Conservation (phyloP, 2,797 vertebrate species). For the Geotrypetes seraphini region DNA sequence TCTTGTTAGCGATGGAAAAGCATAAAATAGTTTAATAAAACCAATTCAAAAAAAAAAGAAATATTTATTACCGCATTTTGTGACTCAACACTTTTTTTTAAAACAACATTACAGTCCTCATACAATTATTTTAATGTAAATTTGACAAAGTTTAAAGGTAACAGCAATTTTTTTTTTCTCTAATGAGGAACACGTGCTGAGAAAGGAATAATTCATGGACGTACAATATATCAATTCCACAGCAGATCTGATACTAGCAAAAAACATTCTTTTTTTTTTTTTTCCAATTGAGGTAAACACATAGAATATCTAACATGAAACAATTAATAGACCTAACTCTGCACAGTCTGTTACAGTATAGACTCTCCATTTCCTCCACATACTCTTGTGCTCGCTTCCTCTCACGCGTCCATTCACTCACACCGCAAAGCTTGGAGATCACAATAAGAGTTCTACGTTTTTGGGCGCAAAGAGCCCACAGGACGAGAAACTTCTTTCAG, state of each 20-base stretch:
- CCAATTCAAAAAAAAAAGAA: conserved; percentile 99
- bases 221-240: conserved; percentile 99
- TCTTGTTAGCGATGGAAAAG: conserved; percentile 48
- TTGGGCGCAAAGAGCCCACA: conserved; percentile 86
- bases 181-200: conserved; percentile 99
- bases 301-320: conserved; percentile 99
- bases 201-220: conserved; percentile 99
- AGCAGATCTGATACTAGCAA: conserved; percentile 99
- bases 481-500: conserved; percentile 75
- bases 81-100: conserved; percentile 98
- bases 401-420: not conserved
- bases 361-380: conserved; percentile 73
- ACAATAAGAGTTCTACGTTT: conserved; percentile 86
- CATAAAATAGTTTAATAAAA: conserved; percentile 94
- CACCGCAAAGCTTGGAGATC: conserved; percentile 86
- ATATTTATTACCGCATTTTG: conserved; percentile 99
- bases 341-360: conserved; percentile 99
- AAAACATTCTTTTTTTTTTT: conserved; percentile 93
- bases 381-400: not conserved
- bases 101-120: conserved; percentile 99
- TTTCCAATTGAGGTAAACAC: conserved; percentile 99
- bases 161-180: conserved; percentile 99
- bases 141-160: conserved; percentile 99
- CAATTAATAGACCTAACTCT: conserved; percentile 99
- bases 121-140: conserved; percentile 99